Evolutionary conservation across 2,797 vertebrate genomes (phyloP), one percentile per base, ranked within the genome.

Genomic region (Enteromius unitaeniatus): DNA sequence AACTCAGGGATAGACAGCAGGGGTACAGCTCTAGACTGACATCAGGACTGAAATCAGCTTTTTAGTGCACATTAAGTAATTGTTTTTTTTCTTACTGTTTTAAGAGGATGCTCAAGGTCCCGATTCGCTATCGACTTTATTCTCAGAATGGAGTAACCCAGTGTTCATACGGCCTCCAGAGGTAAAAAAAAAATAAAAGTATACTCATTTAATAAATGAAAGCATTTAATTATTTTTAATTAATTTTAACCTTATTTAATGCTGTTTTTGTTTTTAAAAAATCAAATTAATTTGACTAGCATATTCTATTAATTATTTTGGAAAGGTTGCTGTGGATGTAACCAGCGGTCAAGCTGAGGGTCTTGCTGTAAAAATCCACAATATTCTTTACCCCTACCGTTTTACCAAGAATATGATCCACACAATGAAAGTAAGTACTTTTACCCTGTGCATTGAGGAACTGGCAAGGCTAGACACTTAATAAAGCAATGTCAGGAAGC

Each of bases 341-440:
- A 96, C 96, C 88, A 96, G 93, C 0, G 87, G 90, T 42, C 96
- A 96, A 88, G 96, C 97, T 1, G 96, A 96, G 10, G 94, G 88
- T 72, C 93, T 98, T 85, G 95, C 95, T 40, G 97, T 99, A 75
- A 99, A 98, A 93, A 95, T 99, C 87, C 97, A 99, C 92, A 99
- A 98, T 82, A 94, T 99, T 85, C 92, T 99, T 8, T 97, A 96
- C 91, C 96, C 97, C 0, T 99, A 99, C 79, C 97, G 96, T 80
- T 99, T 99, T 90, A 98, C 97, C 87, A 99, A 98, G 90, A 95
- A 95, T 51, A 99, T 99, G 98, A 95, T 99, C 89, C 94, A 95
- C 86, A 97, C 97, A 3, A 94, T 99, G 96, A 96, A 97, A 97
- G 98, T 93, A 95, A 89, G 86, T 69, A 11, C 62, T 65, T 65